Base-by-base conservation (phyloP, 2,888 invertebrate species). In the Caenorhabditis sulstoni region DNA sequence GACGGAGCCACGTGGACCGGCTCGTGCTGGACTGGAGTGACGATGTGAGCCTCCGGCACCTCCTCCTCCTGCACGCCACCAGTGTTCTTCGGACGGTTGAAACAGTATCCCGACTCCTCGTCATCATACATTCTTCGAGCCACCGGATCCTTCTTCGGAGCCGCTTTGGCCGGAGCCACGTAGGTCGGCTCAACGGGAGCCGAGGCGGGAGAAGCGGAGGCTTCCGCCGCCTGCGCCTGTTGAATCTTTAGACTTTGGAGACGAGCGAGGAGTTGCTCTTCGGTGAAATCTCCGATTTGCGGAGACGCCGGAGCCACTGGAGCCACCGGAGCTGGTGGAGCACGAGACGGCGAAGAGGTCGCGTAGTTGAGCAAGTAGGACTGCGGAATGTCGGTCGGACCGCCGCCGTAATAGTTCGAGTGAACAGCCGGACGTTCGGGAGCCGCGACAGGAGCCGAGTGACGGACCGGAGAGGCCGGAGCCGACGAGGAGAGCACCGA, bases 341-440 rank as follows among this genome's bases (percentile, higher is more conserved):
- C 44, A 57, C 44, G 52, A 11, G 49, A 39, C 3, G 57, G 39
- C n/a, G 67, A 39, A 5, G 64, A 65, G 47, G 35, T 47, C 18
- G 18, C 9, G 35, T 65, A 78, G 55, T 78, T 71, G 61, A 78
- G 39, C 22, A 71, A 22, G 44, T 78, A 78, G n/a, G 78, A 78
- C 45, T 67, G 71, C n/a, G 78, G 78, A 57, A 78, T 66, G 20
- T 71, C 78, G 23, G 66, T 61, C 41, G 78, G 73, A 50, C 78
- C 78, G 16, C 78, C 78, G 7, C 77, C 77, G 50, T 73, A 78
- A 11, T 78, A 78, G 52, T 78, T 73, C 45, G 78, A 78, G 49
- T 71, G 70, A 9, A 77, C 70, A 11, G 44, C 53, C 37, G 61
- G 73, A n/a, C 44, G 50, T 41, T 71, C 59, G 1, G 57, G 57